Conservation (phyloP, 1,140 invertebrate genomes). For the Phymorhynchus buccinoides region DNA sequence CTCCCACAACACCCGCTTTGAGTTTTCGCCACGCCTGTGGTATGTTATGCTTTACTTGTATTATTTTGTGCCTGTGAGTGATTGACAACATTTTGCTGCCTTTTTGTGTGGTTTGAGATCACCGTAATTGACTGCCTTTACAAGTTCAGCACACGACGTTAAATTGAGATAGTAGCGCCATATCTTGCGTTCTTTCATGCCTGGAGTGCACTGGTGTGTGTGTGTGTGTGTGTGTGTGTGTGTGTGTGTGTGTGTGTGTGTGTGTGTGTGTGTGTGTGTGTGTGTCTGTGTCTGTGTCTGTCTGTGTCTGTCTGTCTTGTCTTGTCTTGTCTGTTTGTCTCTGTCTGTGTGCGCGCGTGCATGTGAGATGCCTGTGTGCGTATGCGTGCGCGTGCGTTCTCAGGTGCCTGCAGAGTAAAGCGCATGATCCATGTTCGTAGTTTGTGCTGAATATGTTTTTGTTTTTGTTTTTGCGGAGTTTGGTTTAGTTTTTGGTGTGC, state of each 20-base stretch:
- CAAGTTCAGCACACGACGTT: neutral
- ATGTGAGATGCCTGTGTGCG: too few relatives aligned
- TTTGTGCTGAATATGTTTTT: too few relatives aligned
- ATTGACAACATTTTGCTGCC: slow-evolving; percentile 6
- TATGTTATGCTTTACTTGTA: too few relatives aligned
- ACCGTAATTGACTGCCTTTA: neutral
- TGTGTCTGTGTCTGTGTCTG: neutral
- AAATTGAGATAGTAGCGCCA: neutral
- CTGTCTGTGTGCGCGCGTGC: too few relatives aligned
- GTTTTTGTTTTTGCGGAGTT: too few relatives aligned
- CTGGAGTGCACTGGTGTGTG: neutral
- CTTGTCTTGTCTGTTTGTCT: neutral
- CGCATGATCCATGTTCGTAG: too few relatives aligned
- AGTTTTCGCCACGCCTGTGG: neutral
- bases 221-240: slow-evolving; percentile 2
- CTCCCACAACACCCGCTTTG: neutral
- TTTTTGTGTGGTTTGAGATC: neutral
- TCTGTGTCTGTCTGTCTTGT: neutral
- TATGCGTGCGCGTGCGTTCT: too few relatives aligned
- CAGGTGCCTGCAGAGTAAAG: too few relatives aligned
- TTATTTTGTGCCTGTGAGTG: neutral
- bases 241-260: neutral
- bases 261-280: neutral
- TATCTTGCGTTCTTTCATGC: neutral
- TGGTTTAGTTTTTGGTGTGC: too few relatives aligned